Evolutionary conservation across 2,888 invertebrate genomes (phyloP).

Genomic region (Nasonia oneida): DNA sequence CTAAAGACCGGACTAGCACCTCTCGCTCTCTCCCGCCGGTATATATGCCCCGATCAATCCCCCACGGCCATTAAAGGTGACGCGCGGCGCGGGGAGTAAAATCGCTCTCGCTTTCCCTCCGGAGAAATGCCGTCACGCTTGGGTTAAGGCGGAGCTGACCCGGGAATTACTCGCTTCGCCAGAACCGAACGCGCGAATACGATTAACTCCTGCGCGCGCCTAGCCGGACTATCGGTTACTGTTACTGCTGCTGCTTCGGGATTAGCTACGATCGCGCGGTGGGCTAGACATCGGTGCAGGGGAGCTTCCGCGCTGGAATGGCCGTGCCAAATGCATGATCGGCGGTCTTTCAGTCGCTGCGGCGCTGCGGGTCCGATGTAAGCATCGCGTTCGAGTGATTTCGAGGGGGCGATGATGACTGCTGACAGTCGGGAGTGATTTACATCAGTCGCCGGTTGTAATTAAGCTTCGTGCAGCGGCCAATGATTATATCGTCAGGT

Average conservation of each 20-base stretch:
- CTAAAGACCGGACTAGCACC: constrained; percentile 14
- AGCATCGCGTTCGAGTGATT: not conserved
- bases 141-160: constrained; percentile 12
- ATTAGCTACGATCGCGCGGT: not conserved
- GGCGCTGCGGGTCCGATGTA: not conserved
- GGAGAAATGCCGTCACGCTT: constrained; percentile 27
- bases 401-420: not conserved
- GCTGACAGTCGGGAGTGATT: not conserved
- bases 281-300: too few species aligned
- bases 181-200: constrained; percentile 62
- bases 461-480: too few species aligned
- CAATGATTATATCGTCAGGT: too few species aligned
- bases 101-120: constrained; percentile 18
- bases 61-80: constrained; percentile 31
- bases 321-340: not conserved
- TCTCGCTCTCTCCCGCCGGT: not conserved
- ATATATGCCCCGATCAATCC: constrained; percentile 25
- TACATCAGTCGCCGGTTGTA: too few species aligned
- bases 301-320: not conserved
- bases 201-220: constrained; percentile 68
- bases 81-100: constrained; percentile 4
- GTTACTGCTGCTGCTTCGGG: not conserved
- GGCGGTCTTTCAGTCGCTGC: not conserved
- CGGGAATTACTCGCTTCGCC: constrained; percentile 44
- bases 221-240: constrained; percentile 20